phyloP scores from a whole-genome alignment of 2,113 vertebrate species.

The Callithrix jacchus region DNA sequence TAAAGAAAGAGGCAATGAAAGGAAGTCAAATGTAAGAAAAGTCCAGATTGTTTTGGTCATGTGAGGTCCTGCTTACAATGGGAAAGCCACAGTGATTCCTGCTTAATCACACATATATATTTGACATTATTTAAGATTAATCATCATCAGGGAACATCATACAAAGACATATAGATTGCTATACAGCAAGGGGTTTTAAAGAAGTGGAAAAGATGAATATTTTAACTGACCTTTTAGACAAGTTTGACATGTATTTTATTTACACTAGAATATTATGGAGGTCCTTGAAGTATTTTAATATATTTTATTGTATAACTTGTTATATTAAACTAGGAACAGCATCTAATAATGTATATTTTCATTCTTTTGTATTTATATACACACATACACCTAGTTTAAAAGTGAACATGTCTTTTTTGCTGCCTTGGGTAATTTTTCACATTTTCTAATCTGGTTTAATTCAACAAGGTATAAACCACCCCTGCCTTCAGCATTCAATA shows the following conservation, averaged over 20 bases:
- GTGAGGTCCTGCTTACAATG: neutral
- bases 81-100: conserved; percentile 20
- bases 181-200: neutral
- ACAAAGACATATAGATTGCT: neutral
- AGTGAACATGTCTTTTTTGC: neutral
- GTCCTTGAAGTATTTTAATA: neutral
- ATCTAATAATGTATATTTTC: neutral
- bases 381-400: neutral
- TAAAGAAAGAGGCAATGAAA: neutral
- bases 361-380: conserved; percentile 27
- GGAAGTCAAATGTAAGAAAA: neutral
- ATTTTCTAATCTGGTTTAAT: neutral
- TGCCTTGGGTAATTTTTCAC: neutral
- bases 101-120: neutral
- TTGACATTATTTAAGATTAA: neutral
- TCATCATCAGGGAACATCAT: neutral
- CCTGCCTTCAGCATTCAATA: neutral
- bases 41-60: neutral
- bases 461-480: neutral
- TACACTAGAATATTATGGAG: neutral
- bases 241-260: neutral
- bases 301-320: conserved; percentile 8
- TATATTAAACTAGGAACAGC: conserved; percentile 11
- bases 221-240: neutral
- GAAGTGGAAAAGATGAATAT: neutral